Base-by-base conservation (phyloP, 30 jellyfish, hydroid and myxozoan species). In the Calvadosia cruxmelitensis region DNA sequence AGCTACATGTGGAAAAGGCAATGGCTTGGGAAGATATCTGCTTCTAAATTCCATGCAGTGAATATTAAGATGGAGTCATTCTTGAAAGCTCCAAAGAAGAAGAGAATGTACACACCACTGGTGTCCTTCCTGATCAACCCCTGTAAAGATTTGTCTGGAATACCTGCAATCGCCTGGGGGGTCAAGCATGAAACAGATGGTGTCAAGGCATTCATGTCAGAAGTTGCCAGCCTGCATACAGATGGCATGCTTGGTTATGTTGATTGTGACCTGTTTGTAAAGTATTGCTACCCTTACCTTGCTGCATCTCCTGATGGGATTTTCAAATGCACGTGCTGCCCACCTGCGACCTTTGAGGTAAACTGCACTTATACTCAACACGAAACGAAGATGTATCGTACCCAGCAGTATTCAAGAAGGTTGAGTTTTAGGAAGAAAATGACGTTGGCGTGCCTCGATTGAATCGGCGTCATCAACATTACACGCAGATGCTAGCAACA, bases 151-250 rank as follows among this genome's bases (percentile, higher is more conserved):
- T 61, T 72, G 33, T 52, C 74, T 10, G 75, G 77, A 34, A 34
- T 72, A 33, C 53, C 53, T 52, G 31, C 77, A 31, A 61, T 72
- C 61, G 74, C 74, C 16, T 72, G 77, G 78, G 75, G 75, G 23
- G 20, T 61, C 31, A 49, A 62, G 32, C 52, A 74, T 63, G 84
- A 62, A 26, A 69, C 31, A 28, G 77, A 62, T 25, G 84, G 76
- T 51, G 64, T 74, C 31, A 49, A 51, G 31, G 69, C 68, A 53
- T n/a, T n/a, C n/a, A n/a, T n/a, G n/a, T n/a, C n/a, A n/a, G n/a
- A n/a, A n/a, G n/a, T n/a, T n/a, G n/a, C 35, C 20, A 35, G 31
- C 7, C 52, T 25, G 29, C 73, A 31, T 52, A 66, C 10, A 31
- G 20, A 66, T 26, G n/a, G 48, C 29, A 73, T 72, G 72, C 61